phyloP scores from a whole-genome alignment of 2,888 invertebrate genomes.

The Tachina lurida region DNA sequence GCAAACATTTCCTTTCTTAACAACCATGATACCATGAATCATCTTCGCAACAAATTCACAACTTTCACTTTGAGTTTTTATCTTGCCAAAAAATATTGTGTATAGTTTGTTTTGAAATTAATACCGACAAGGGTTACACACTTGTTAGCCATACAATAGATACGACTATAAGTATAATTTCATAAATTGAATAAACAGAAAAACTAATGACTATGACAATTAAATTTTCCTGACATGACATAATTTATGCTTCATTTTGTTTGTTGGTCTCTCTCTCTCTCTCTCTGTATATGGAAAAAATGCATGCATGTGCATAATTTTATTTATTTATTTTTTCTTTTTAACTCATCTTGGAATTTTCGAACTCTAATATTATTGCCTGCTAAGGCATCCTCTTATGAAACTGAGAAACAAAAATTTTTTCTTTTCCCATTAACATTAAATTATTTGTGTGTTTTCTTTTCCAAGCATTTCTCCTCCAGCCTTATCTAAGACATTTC shows the following conservation, averaged over 20 bases:
- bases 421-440: constrained; percentile 9
- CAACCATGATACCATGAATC: constrained; percentile 23
- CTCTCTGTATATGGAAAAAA: not conserved
- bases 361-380: constrained; percentile 21
- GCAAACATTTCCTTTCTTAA: constrained; percentile 15
- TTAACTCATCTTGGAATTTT: constrained; percentile 34
- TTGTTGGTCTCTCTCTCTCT: too few relatives aligned
- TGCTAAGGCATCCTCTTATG: constrained; percentile 32
- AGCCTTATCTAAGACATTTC: constrained; percentile 13
- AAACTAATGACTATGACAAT: constrained; percentile 54
- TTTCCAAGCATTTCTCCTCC: constrained; percentile 15
- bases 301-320: not conserved
- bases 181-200: constrained; percentile 43
- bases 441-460: not conserved
- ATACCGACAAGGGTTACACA: constrained; percentile 38
- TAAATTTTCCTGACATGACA: constrained; percentile 48
- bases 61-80: constrained; percentile 45
- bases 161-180: constrained; percentile 20
- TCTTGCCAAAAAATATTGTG: constrained; percentile 30
- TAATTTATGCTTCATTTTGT: constrained; percentile 37
- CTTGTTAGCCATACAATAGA: constrained; percentile 8
- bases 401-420: constrained; percentile 18
- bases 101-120: not conserved
- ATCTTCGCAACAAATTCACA: constrained; percentile 22
- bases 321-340: constrained; percentile 21